These are phyloP conservation scores for Montipora cactus DNA, from an alignment of 64 coral and sea anemone species.

Conservation along the genomic window DNA sequence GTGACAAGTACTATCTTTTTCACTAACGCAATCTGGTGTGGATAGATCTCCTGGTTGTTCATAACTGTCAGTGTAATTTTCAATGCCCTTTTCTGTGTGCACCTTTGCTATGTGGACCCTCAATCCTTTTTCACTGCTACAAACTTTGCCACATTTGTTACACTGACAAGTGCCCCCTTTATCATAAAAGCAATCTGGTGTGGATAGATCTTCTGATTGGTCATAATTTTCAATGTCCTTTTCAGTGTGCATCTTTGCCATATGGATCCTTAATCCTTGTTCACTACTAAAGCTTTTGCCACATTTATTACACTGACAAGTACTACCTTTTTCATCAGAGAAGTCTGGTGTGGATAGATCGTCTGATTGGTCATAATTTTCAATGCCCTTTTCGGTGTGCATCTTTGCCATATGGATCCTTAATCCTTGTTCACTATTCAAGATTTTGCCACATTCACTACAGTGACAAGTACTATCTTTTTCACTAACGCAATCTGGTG, in stretches of 20 bases:
- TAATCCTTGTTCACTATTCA: background rate
- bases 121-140: background rate
- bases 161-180: background rate
- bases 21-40: background rate
- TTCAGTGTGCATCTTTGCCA: background rate
- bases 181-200: background rate
- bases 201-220: background rate
- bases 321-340: background rate
- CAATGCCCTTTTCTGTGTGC: no score
- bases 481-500: rapidly evolving
- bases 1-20: background rate
- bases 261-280: background rate
- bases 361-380: background rate
- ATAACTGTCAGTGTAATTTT: background rate
- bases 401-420: background rate
- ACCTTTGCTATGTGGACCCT: background rate
- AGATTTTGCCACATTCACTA: background rate
- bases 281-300: background rate
- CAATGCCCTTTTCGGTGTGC: background rate
- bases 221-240: background rate
- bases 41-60: background rate
- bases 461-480: background rate
- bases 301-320: background rate
- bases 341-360: background rate
- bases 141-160: background rate